Base-by-base conservation (phyloP, 2,113 vertebrate genomes). In the Camelus dromedarius region DNA sequence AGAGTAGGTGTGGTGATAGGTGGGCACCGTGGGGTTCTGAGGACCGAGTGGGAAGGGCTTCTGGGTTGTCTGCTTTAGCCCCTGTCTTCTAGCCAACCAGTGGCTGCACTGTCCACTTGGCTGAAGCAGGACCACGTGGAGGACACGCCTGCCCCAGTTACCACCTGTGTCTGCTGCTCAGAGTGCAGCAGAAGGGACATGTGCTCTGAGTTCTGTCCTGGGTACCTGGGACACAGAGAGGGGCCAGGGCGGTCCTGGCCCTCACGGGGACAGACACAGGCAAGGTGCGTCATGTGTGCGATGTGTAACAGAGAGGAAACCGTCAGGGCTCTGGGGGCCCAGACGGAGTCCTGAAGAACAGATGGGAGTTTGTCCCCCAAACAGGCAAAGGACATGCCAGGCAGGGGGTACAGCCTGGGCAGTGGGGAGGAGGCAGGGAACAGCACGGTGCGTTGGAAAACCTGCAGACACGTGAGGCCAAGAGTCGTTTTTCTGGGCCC, bases 391-490 rank as follows among this genome's bases (percentile, higher is more conserved):
- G 69, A n/a, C 10, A 26, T 0, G 0, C 26, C n/a, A 8, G 48
- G 48, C n/a, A 18, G 42, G 52, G 64, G 81, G 14, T 46, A 13
- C 1, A 0, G 32, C n/a, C 6, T 15, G 4, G n/a, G 60, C 32
- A 35, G 6, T 77, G 35, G 24, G 64, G 24, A 28, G 28, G 56
- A 24, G 62, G 24, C 20, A 1, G 72, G 56, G 11, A 12, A 13
- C 0, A 0, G 38, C 4, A 2, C 0, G 3, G 24, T 7, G 6
- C 4, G 1, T 0, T 0, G 3, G 3, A 18, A 24, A 3, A 28
- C 18, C 0, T 20, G 6, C 3, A 2, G 14, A 12, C 2, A 8
- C 0, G 0, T 0, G 2, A 52, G n/a, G 48, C 18, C 7, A 2
- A 20, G 30, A 8, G 60, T 56, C 8, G 30, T 9, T 91, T 28